These are phyloP conservation scores for sheep (Ovis aries) DNA, from an alignment of 2,113 vertebrate species.

Conservation along the genomic window DNA sequence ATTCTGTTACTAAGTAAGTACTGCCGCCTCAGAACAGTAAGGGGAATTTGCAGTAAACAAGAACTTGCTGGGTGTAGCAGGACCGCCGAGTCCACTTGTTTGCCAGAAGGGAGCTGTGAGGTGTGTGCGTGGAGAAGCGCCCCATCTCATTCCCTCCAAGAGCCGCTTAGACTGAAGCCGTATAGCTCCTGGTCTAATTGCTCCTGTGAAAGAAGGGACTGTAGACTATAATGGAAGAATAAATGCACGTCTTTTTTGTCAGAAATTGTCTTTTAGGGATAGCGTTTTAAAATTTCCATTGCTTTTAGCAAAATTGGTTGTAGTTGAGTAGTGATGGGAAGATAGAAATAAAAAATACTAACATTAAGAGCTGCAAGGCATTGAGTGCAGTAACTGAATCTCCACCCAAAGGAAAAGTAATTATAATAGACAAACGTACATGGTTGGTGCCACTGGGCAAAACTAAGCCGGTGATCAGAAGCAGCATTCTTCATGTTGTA, in stretches of 20 bases:
- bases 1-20: not conserved
- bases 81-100: not conserved
- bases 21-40: not conserved
- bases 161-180: not conserved
- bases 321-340: not conserved
- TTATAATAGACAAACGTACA: not conserved
- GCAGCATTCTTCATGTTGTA: rapidly evolving
- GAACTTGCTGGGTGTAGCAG: not conserved
- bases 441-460: not conserved
- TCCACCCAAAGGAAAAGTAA: conserved; percentile 16
- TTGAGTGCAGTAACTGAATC: not conserved
- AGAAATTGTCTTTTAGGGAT: not conserved
- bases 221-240: not conserved
- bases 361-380: not conserved
- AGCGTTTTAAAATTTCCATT: not conserved
- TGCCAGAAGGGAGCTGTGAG: rapidly evolving
- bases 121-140: rapidly evolving
- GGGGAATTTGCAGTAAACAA: not conserved
- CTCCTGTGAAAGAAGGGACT: not conserved
- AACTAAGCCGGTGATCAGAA: not conserved
- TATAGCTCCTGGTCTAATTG: not conserved
- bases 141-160: not conserved
- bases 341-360: not conserved
- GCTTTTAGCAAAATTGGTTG: conserved; percentile 19
- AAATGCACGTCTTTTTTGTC: not conserved